Conservation (phyloP, 2,113 vertebrate species). For the Microcebus jonahi region DNA sequence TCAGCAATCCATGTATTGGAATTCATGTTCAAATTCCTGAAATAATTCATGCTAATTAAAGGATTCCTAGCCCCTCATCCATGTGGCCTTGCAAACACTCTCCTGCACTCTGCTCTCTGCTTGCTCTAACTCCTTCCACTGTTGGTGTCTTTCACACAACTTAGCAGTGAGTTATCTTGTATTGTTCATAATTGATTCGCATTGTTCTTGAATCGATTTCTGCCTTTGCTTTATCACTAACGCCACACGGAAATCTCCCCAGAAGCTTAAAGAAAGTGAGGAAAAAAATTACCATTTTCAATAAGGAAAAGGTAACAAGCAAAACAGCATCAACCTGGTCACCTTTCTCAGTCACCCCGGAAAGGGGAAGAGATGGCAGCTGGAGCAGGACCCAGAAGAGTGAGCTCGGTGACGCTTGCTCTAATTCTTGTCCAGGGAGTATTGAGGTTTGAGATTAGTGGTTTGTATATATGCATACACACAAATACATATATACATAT, state of each 20-base stretch:
- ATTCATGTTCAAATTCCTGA: neutral
- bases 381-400: too few relatives aligned
- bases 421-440: neutral
- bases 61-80: neutral
- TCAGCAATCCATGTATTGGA: fast-evolving
- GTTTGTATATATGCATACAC: neutral
- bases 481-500: neutral
- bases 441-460: too few relatives aligned
- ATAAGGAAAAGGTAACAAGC: neutral
- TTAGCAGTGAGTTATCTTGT: neutral
- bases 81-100: fast-evolving
- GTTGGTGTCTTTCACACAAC: too few relatives aligned
- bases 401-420: neutral
- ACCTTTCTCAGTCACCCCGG: neutral
- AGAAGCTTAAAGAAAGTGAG: neutral
- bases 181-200: neutral
- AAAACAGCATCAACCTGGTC: neutral
- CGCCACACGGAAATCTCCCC: neutral
- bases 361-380: neutral
- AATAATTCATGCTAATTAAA: fast-evolving
- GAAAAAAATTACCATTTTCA: neutral
- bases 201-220: neutral
- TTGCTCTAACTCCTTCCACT: neutral
- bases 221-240: neutral
- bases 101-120: fast-evolving